Conservation (phyloP, 2,888 invertebrate genomes). For the Sussaba pulchella region DNA sequence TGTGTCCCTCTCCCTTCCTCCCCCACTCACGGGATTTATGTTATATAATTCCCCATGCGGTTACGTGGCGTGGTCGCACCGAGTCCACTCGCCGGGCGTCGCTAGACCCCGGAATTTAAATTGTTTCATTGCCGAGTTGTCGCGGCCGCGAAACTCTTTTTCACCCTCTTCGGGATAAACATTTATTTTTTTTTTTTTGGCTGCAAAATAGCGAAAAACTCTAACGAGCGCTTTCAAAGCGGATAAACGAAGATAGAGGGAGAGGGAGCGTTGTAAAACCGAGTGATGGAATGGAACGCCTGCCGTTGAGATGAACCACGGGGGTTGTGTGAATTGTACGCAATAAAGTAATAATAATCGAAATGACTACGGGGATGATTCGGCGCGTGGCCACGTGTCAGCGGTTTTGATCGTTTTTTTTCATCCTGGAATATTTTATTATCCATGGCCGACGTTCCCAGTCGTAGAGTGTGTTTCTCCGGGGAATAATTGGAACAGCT, state of each 20-base stretch:
- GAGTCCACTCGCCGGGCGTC: neutral
- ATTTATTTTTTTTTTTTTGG: neutral
- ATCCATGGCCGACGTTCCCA: no score
- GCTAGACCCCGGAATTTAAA: conserved; percentile 63
- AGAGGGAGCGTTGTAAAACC: no score
- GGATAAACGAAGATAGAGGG: no score
- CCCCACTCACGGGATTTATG: no score
- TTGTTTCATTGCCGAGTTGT: conserved; percentile 67
- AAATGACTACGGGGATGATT: neutral
- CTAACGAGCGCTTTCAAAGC: no score
- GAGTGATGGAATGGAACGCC: neutral
- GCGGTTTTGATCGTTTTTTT: no score
- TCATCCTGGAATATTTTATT: no score
- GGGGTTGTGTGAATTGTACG: neutral
- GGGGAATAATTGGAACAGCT: no score
- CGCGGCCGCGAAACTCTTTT: conserved; percentile 14
- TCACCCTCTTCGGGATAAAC: conserved; percentile 16
- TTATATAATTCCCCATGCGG: conserved; percentile 35
- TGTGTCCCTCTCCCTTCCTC: no score
- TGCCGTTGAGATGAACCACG: neutral
- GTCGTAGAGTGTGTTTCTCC: no score
- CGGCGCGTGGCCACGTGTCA: no score
- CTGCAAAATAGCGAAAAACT: no score
- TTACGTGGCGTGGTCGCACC: conserved; percentile 29
- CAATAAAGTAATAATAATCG: neutral